Percentiles rank a stretch among this genome's conserved stretches.
These are phyloP conservation scores for Magallana angulata DNA, from an alignment of 1,140 invertebrate genomes.

Conservation along the genomic window DNA sequence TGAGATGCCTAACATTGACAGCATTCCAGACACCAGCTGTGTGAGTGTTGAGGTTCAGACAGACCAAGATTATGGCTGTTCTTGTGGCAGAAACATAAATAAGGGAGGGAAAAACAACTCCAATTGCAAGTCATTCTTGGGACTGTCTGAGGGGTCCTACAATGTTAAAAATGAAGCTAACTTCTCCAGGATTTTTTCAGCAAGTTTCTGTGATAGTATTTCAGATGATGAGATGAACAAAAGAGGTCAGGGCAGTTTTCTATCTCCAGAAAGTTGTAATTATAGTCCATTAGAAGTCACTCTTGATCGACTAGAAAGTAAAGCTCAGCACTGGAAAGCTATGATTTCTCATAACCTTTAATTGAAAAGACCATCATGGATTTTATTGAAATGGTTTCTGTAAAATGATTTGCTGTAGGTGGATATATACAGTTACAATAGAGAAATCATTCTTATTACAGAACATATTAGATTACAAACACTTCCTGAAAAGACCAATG, in stretches of 20 bases:
- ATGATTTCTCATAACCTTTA: background rate
- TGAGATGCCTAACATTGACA: background rate
- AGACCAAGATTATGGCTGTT: background rate
- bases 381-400: too few species aligned
- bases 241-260: background rate
- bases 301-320: slow-evolving; percentile 47
- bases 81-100: background rate
- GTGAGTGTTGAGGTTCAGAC: slow-evolving; percentile 5
- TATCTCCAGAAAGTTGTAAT: slow-evolving; percentile 5
- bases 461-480: too few species aligned
- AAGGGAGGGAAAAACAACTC: background rate
- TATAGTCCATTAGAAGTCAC: slow-evolving; percentile 40
- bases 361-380: background rate
- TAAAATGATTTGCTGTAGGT: too few species aligned
- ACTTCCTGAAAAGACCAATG: too few species aligned
- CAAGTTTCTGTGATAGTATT: slow-evolving; percentile 28
- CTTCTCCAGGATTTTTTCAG: slow-evolving; percentile 31
- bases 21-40: background rate
- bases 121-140: background rate
- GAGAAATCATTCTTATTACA: too few species aligned
- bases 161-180: slow-evolving; percentile 27
- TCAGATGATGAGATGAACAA: slow-evolving; percentile 13
- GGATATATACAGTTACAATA: too few species aligned
- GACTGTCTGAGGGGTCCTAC: slow-evolving; percentile 25
- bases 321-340: slow-evolving; percentile 41